These are phyloP conservation scores for Plemyria rubiginata DNA, from an alignment of 2,888 invertebrate genomes.

Conservation along the genomic window DNA sequence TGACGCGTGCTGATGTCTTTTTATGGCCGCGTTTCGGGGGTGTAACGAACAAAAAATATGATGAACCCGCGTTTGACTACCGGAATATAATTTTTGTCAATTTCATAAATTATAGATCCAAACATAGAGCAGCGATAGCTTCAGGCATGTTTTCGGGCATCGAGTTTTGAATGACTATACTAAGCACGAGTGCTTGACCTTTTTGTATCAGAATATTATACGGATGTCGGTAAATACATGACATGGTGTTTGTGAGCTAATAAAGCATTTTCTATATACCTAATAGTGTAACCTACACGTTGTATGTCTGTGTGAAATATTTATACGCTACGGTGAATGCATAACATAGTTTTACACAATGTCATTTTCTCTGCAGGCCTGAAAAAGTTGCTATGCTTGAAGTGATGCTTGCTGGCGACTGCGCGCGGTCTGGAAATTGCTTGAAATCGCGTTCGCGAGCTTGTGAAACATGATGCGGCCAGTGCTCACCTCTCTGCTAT, in stretches of 20 bases:
- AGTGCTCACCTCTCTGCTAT: slow-evolving; percentile 13
- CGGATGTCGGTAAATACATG: not conserved
- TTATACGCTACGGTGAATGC: not conserved
- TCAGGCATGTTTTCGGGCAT: slow-evolving; percentile 51
- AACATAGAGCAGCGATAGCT: slow-evolving; percentile 73
- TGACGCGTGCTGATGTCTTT: slow-evolving; percentile 81
- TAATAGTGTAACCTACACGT: too few species aligned
- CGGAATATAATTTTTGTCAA: slow-evolving; percentile 83
- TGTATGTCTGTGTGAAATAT: not conserved
- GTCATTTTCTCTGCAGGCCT: too few species aligned
- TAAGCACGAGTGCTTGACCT: not conserved
- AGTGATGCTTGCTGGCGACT: slow-evolving; percentile 34
- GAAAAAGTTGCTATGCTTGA: too few species aligned
- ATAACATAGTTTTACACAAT: too few species aligned
- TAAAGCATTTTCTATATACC: too few species aligned
- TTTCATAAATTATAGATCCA: slow-evolving; percentile 76
- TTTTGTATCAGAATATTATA: not conserved
- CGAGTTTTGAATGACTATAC: slow-evolving; percentile 11
- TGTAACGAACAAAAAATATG: slow-evolving; percentile 74
- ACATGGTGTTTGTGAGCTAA: not conserved
- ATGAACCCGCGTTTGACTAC: slow-evolving; percentile 80
- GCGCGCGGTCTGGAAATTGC: slow-evolving; percentile 65
- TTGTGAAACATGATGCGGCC: slow-evolving; percentile 69
- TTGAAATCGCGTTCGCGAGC: slow-evolving; percentile 75
- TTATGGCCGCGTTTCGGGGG: slow-evolving; percentile 68